Conservation (phyloP, 2,888 invertebrate species). For the Drosophila diplacantha region DNA sequence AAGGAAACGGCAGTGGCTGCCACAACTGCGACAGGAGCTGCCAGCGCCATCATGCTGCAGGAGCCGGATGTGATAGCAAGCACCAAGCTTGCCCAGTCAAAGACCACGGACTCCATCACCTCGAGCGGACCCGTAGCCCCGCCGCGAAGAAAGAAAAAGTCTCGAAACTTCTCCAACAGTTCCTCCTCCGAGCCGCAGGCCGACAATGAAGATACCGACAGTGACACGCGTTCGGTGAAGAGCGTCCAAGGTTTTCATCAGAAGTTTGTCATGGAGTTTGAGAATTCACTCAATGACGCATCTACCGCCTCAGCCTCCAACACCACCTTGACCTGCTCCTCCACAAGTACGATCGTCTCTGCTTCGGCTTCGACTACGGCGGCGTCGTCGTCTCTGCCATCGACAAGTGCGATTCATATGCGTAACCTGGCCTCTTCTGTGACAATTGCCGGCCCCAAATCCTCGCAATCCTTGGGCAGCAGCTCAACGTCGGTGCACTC, state of each 20-base stretch:
- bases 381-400: constrained; percentile 63
- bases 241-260: constrained; percentile 76
- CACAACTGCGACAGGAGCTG: constrained; percentile 3
- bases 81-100: constrained; percentile 83
- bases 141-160: constrained; percentile 86
- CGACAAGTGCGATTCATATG: constrained; percentile 65
- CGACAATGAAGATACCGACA: constrained; percentile 75
- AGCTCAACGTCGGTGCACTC: constrained; percentile 78
- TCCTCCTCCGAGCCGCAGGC: constrained; percentile 75
- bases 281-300: constrained; percentile 84
- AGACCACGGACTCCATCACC: constrained; percentile 77
- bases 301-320: constrained; percentile 50
- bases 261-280: constrained; percentile 82
- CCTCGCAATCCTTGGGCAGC: constrained; percentile 77
- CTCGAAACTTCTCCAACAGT: constrained; percentile 76
- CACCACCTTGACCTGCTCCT: constrained; percentile 61
- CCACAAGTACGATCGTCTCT: constrained; percentile 72
- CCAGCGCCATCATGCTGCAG: constrained; percentile 70
- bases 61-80: constrained; percentile 97
- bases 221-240: constrained; percentile 74
- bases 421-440: constrained; percentile 71
- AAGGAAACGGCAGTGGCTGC: constrained; percentile 1
- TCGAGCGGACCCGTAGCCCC: constrained; percentile 84
- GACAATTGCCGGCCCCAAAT: constrained; percentile 72
- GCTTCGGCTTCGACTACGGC: constrained; percentile 62